Conservation (phyloP, 2,888 invertebrate species). For the Stramonita haemastoma region DNA sequence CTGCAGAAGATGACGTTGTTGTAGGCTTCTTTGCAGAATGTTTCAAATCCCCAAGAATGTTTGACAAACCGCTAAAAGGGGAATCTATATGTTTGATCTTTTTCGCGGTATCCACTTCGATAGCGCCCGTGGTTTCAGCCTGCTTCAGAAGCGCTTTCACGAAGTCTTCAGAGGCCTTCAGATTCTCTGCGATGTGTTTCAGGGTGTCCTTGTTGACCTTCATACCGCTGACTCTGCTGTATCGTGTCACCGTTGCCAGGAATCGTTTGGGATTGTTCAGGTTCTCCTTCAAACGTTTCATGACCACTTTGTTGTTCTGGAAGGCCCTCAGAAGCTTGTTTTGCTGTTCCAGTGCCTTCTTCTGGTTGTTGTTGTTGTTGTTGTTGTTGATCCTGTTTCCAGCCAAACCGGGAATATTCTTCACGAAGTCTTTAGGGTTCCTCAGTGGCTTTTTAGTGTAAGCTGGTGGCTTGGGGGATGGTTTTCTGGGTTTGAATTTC, state of each 20-base stretch:
- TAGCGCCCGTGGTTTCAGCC: background rate
- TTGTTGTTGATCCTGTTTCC: background rate
- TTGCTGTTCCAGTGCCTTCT: background rate
- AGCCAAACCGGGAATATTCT: too few relatives aligned
- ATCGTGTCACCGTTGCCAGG: background rate
- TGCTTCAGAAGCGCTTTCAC: background rate
- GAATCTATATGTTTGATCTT: background rate
- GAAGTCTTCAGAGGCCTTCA: background rate
- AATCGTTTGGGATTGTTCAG: background rate
- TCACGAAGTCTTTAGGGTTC: background rate
- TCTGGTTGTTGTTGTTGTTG: background rate
- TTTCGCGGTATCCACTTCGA: background rate
- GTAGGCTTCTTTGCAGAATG: background rate
- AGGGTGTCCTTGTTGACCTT: background rate
- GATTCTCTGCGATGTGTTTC: background rate
- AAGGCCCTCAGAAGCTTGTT: background rate
- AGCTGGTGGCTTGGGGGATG: background rate
- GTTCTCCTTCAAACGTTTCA: background rate
- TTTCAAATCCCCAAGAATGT: background rate
- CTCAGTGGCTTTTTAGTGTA: background rate
- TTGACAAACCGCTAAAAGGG: conserved; percentile 20
- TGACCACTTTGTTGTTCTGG: background rate
- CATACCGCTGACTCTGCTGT: background rate
- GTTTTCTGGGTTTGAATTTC: background rate
- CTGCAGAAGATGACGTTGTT: background rate